Conservation (phyloP, 2,113 vertebrate genomes). For the Cebidichthys violaceus region DNA sequence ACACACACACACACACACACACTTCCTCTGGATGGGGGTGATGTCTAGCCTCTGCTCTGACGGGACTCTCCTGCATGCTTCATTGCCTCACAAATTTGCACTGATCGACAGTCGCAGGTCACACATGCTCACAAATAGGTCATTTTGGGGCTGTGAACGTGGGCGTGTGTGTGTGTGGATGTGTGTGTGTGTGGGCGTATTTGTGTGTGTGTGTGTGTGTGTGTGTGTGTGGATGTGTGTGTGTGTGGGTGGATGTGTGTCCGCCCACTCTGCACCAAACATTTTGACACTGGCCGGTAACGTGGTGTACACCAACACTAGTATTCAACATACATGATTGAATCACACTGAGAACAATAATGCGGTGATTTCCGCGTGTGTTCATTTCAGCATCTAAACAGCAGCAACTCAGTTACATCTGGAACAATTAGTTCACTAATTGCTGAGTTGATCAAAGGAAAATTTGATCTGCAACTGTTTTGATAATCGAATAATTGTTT, state of each 20-base stretch:
- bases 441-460: background rate
- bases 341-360: background rate
- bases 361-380: background rate
- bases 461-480: background rate
- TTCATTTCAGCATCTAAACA: background rate
- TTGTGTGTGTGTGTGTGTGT: no score
- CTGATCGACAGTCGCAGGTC: conserved; percentile 78
- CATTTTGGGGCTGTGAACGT: conserved; percentile 61
- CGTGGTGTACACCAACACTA: background rate
- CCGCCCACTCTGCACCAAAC: conserved; percentile 19
- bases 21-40: conserved; percentile 26
- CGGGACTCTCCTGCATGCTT: conserved; percentile 72
- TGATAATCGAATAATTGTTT: background rate
- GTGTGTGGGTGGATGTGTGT: conserved; percentile 35
- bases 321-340: conserved; percentile 20
- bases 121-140: conserved; percentile 77
- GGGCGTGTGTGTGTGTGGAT: conserved; percentile 15
- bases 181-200: conserved; percentile 31
- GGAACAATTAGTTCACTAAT: background rate
- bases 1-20: conserved; percentile 13
- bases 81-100: conserved; percentile 77
- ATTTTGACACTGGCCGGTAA: conserved; percentile 12
- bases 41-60: conserved; percentile 69
- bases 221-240: conserved; percentile 25
- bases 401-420: background rate